Base-by-base conservation (phyloP, 2,113 vertebrate species). In the Benitochromis conjunctus region DNA sequence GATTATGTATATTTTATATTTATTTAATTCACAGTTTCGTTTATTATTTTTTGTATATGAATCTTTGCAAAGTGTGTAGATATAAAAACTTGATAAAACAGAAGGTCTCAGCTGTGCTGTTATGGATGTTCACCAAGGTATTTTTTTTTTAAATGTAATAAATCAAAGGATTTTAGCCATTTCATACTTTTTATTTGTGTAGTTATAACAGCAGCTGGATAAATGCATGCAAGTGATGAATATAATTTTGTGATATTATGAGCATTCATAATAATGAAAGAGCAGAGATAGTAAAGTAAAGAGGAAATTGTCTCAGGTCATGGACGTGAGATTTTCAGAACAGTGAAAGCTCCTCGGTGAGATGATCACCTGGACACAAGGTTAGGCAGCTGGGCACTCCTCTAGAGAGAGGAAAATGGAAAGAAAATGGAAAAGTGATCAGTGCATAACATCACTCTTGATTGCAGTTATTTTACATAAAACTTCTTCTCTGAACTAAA, bases 31-130 rank as follows among this genome's bases (percentile, higher is more conserved):
- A 97, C 97, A 97, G 55, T 2, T 56, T 57, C 12, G 26, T 98
- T 98, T 98, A 97, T 99, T 98, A 98, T 98, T 98, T 97, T 98
- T 98, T 46, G 21, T 71, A 46, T 46, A 10, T 26, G 16, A 46
- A 71, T 71, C 41, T 71, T 26, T 46, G 8, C 64, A 71, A 66
- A 41, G 5, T 46, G 5, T 71, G 66, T 18, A 26, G 21, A 71
- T 46, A 24, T 9, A 71, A 71, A 71, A 8, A 29, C n/a, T 69
- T 69, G 91, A 97, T 97, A 97, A 97, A 51, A 51, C 31, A 74
- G 24, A 29, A 51, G 9, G 26, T 51, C 29, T 97, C 96, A 97
- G 43, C 41, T 5, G 24, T 48, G 41, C 24, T 69, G 38, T 26
- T 46, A 26, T 3, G 4, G 69, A 48, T 31, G 16, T 74, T 31